Percentiles rank a stretch among this genome's conserved stretches.
Conservation (phyloP, 2,888 invertebrate genomes). For the Latrodectus hesperus region DNA sequence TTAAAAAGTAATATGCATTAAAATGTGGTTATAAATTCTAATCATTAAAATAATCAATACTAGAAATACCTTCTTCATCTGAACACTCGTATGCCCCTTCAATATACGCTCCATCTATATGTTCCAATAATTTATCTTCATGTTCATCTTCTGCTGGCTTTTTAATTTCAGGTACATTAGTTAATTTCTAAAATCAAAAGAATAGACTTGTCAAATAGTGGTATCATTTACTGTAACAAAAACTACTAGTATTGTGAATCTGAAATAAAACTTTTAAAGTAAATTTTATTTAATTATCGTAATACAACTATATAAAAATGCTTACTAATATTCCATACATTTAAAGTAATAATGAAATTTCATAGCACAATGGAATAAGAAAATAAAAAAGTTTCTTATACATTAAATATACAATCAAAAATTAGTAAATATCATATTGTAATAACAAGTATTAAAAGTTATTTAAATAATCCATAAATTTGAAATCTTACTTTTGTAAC, state of each 20-base stretch:
- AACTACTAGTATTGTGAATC: no score
- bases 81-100: slow-evolving; percentile 48
- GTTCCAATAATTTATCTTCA: slow-evolving; percentile 13
- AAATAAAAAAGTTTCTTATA: no score
- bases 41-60: no score
- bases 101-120: neutral
- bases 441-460: no score
- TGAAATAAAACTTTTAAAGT: no score
- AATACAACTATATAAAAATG: neutral
- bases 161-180: slow-evolving; percentile 46
- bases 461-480: no score
- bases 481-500: slow-evolving; percentile 24
- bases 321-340: neutral
- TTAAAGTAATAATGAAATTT: neutral
- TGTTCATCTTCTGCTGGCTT: slow-evolving; percentile 27
- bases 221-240: no score
- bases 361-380: neutral
- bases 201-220: no score
- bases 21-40: neutral
- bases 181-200: slow-evolving; percentile 18
- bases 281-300: no score
- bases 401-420: no score
- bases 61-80: slow-evolving; percentile 40
- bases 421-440: no score
- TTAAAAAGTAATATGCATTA: neutral